Percentiles rank a stretch among this genome's conserved stretches.
Evolutionary conservation across 2,113 vertebrate genomes (phyloP).

Genomic region (Barbus barbus): DNA sequence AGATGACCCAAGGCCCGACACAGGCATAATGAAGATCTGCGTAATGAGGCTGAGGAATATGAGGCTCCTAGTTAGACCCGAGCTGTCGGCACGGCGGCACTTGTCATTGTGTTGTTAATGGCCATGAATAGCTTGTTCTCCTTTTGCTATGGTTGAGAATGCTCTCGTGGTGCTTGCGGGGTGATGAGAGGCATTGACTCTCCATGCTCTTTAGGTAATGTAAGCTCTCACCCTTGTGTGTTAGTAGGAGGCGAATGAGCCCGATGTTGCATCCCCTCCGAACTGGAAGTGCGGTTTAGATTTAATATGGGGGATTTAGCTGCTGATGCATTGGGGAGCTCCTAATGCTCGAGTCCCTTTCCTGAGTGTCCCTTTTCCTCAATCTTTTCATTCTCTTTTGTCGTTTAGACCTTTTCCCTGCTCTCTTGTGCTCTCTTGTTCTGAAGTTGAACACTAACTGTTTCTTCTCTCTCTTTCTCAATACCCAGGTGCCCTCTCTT

Average conservation of each 20-base stretch:
- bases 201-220: conserved; percentile 67
- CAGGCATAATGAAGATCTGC: conserved; percentile 52
- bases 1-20: conserved; percentile 58
- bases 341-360: conserved; percentile 17
- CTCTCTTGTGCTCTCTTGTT: conserved; percentile 42
- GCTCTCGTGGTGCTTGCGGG: conserved; percentile 59
- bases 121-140: conserved; percentile 57
- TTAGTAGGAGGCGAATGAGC: conserved; percentile 43
- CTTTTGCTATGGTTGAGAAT: conserved; percentile 58
- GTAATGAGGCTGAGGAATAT: conserved; percentile 57
- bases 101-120: conserved; percentile 61
- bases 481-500: conserved; percentile 50
- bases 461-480: conserved; percentile 33
- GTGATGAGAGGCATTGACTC: conserved; percentile 63
- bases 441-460: conserved; percentile 42
- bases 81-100: conserved; percentile 52
- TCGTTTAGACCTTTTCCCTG: conserved; percentile 35
- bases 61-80: conserved; percentile 46
- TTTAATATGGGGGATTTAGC: conserved; percentile 56
- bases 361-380: conserved; percentile 20
- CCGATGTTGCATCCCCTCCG: conserved; percentile 35
- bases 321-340: conserved; percentile 34
- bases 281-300: conserved; percentile 36
- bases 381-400: conserved; percentile 25
- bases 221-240: conserved; percentile 61